phyloP scores from a whole-genome alignment of 2,888 invertebrate species.

The Lasioglossum oenotherae region DNA sequence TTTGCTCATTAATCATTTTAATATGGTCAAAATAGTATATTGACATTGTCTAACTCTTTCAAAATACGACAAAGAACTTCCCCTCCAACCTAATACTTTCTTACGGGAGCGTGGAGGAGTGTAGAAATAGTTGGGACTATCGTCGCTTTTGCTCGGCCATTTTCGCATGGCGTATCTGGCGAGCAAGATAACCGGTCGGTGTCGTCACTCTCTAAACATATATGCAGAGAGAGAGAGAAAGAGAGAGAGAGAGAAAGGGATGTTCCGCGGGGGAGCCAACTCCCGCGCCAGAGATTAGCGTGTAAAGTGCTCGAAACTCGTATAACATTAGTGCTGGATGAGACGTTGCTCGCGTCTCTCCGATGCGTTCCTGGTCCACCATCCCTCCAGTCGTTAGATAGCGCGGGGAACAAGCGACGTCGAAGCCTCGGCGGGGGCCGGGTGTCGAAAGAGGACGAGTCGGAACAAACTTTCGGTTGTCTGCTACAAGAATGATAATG shows the following conservation, averaged over 20 bases:
- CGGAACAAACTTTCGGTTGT: slow-evolving; percentile 79
- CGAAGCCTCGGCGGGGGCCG: slow-evolving; percentile 8
- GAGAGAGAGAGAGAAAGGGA: background rate
- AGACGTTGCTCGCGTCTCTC: slow-evolving; percentile 42
- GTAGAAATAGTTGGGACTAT: background rate
- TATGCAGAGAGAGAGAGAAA: background rate
- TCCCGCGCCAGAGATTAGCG: slow-evolving; percentile 73
- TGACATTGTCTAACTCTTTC: too few relatives aligned
- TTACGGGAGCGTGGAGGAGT: background rate
- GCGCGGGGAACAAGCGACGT: slow-evolving; percentile 25
- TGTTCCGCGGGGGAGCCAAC: slow-evolving; percentile 27
- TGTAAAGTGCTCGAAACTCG: slow-evolving; percentile 77
- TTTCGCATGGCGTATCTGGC: slow-evolving; percentile 21
- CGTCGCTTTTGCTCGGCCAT: background rate
- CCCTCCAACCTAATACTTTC: background rate
- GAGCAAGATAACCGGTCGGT: slow-evolving; percentile 39
- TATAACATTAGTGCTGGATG: slow-evolving; percentile 70
- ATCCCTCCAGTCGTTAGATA: slow-evolving; percentile 7
- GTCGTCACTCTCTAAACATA: slow-evolving; percentile 30
- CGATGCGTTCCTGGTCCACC: background rate
- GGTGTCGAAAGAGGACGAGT: slow-evolving; percentile 49
- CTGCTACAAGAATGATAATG: slow-evolving; percentile 82
- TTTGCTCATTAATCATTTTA: too few relatives aligned
- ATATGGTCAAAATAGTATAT: too few relatives aligned
- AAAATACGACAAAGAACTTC: too few relatives aligned